A percentile compares a stretch with the other conserved stretches of the same genome.
These are phyloP conservation scores for Lycaena phlaeas DNA, from an alignment of 2,888 invertebrate genomes.

Conservation along the genomic window DNA sequence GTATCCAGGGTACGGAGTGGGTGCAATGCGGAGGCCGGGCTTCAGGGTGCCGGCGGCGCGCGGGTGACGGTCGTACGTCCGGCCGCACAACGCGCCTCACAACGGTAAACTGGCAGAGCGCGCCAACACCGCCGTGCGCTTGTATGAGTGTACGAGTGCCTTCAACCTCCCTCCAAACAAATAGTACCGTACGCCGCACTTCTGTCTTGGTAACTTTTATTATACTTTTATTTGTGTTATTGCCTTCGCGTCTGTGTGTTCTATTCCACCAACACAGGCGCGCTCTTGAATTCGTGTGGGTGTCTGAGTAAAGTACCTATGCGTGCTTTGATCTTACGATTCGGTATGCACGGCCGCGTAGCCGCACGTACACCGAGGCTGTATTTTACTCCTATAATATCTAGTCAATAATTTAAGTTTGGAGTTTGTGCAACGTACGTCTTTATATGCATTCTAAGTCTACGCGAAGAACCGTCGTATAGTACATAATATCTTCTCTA, in stretches of 20 bases:
- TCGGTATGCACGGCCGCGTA: constrained; percentile 69
- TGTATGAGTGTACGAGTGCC: constrained; percentile 67
- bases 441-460: constrained; percentile 30
- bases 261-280: constrained; percentile 33
- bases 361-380: constrained; percentile 59
- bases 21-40: constrained; percentile 31
- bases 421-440: constrained; percentile 62
- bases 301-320: constrained; percentile 65
- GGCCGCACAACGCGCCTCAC: constrained; percentile 72
- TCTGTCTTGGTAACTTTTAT: constrained; percentile 68
- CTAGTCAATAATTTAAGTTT: constrained; percentile 67
- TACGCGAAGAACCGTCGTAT: constrained; percentile 21
- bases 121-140: constrained; percentile 64
- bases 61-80: constrained; percentile 60
- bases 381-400: constrained; percentile 66
- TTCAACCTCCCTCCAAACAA: constrained; percentile 70
- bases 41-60: constrained; percentile 60
- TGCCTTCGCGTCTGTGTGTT: constrained; percentile 43
- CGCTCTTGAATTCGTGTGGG: constrained; percentile 44
- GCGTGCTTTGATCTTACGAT: constrained; percentile 73
- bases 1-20: constrained; percentile 31
- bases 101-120: constrained; percentile 70
- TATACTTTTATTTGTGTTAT: constrained; percentile 61
- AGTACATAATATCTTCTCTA: constrained; percentile 15
- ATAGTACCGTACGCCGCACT: constrained; percentile 69